These are phyloP conservation scores for Manis crassicaudata DNA, from an alignment of 2,797 vertebrate species.

Conservation along the genomic window DNA sequence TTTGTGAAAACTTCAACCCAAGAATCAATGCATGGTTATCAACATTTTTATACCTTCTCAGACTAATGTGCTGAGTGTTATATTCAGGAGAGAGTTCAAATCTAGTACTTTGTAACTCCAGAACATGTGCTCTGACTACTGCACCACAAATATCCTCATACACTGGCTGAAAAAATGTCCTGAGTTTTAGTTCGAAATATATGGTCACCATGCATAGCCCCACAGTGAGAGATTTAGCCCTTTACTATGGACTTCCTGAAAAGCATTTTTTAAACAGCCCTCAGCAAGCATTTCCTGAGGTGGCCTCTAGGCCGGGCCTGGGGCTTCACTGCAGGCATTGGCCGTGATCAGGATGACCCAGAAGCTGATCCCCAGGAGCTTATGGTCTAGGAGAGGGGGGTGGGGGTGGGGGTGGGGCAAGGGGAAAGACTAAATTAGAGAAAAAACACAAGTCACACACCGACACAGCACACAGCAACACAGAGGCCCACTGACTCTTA, in stretches of 20 bases:
- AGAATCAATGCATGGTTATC: not conserved
- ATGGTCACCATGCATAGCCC: not conserved
- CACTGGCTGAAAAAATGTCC: not conserved
- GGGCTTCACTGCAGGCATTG: not conserved
- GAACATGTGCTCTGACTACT: not conserved
- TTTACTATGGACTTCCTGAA: not conserved
- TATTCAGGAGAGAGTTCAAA: not conserved
- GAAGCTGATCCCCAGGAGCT: not conserved
- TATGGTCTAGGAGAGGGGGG: no score
- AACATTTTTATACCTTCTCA: not conserved
- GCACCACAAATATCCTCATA: not conserved
- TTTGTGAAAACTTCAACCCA: not conserved
- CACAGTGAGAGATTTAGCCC: not conserved
- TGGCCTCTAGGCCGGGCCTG: not conserved
- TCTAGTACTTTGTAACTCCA: not conserved
- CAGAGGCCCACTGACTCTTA: not conserved
- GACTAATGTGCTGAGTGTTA: not conserved
- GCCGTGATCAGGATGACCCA: not conserved
- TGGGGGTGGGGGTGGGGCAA: rapidly evolving
- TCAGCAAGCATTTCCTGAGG: not conserved
- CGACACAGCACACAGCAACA: not conserved
- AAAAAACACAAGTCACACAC: not conserved
- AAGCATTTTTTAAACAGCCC: not conserved
- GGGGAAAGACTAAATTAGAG: not conserved
- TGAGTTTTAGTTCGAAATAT: not conserved